Evolutionary conservation across 2,888 invertebrate species (phyloP), one percentile per base, ranked within the genome.

Genomic region (Tryphoninae sp.): DNA sequence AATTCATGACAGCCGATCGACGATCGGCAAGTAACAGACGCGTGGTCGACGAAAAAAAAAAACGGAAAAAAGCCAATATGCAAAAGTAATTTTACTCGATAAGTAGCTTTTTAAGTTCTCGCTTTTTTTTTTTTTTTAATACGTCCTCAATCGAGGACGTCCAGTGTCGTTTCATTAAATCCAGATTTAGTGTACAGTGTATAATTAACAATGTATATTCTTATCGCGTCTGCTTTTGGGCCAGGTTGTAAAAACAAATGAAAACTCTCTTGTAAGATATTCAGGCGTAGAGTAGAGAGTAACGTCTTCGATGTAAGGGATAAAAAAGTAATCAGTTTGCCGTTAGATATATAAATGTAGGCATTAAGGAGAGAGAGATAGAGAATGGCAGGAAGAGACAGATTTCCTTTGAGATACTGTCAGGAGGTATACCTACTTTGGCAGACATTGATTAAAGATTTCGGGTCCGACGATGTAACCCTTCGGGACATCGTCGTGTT

Each of bases 371-470:
- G 85, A 84, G 84, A 83, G 81, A 85, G 82, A 84, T 71, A 85
- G 78, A 87, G 86, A 86, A 86, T 86, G 88, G 85, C 86, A 87
- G 88, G 87, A 84, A 78, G 71, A 81, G 85, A 85, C 87, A 88
- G 88, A 86, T 83, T 84, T 86, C 84, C 26, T 78, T 68, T 78
- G 84, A 84, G 84, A 87, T 82, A 81, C 85, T 87, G 87, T 87
- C 87, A 83, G 80, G 86, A 88, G 88, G 87, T 86, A 85, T 86
- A 88, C 83, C 90, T 90, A 90, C 90, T 90, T 90, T 89, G 90
- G 89, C 90, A 91, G 90, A 90, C 86, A 90, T 90, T 90, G 89
- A 89, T 89, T 85, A 78, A 72, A 76, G 82, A 19, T 75, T 73
- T 84, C 62, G 75, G 83, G 82, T 67, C 51, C 69, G 58, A 74